Evolutionary conservation across 2,113 vertebrate genomes (phyloP).

Genomic region (Corythoichthys intestinalis): DNA sequence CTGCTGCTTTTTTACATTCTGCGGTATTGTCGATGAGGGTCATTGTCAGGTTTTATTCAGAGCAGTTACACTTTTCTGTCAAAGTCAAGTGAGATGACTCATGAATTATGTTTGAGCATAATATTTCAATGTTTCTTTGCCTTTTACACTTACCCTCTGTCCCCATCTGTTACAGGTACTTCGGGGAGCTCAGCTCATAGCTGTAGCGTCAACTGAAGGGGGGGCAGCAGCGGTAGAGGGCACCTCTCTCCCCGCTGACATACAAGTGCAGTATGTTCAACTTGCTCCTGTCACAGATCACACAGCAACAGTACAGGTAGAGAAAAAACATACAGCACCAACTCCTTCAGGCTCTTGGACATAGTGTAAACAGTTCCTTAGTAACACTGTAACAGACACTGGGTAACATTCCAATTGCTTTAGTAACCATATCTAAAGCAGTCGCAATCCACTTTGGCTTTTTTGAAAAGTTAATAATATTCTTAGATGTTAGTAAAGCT

Average conservation of each 20-base stretch:
- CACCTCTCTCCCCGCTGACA: constrained; percentile 87
- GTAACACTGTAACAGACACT: constrained; percentile 2
- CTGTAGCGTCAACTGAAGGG: constrained; percentile 90
- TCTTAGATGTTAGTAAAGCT: background rate
- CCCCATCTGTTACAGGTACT: constrained; percentile 74
- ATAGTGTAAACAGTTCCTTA: constrained; percentile 12
- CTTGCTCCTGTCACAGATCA: constrained; percentile 89
- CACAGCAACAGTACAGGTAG: constrained; percentile 80
- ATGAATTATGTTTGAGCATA: background rate
- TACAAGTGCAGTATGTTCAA: constrained; percentile 97
- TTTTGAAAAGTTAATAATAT: constrained; percentile 36
- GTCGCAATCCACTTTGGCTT: constrained; percentile 16
- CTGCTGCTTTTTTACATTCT: constrained; percentile 21
- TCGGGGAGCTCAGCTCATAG: constrained; percentile 92
- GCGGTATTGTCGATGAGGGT: background rate
- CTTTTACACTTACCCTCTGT: constrained; percentile 1
- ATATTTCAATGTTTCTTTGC: background rate
- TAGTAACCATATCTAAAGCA: constrained; percentile 20
- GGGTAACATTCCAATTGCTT: constrained; percentile 12
- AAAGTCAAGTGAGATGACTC: background rate
- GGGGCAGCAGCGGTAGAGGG: constrained; percentile 81
- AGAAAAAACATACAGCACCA: constrained; percentile 29
- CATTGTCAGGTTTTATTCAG: background rate
- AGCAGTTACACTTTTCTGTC: background rate
- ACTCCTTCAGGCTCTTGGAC: constrained; percentile 1